Evolutionary conservation across 2,888 invertebrate genomes (phyloP).

Genomic region (Watsonalla binaria): DNA sequence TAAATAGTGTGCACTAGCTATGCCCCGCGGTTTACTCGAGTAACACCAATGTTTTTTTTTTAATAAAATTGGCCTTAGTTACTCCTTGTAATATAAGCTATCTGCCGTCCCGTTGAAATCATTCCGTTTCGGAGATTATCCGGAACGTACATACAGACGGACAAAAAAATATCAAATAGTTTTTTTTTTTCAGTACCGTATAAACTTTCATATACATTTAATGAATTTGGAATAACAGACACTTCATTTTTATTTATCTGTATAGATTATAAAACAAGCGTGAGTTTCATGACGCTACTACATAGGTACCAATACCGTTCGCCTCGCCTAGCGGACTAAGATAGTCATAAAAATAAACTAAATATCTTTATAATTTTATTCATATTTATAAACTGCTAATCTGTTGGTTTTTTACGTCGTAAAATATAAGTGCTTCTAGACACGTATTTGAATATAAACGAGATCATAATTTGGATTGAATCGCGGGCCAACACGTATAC

Average conservation of each 20-base stretch:
- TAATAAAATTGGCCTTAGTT: no score
- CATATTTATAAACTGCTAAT: conserved; percentile 28
- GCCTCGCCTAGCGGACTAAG: not conserved
- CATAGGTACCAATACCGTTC: not conserved
- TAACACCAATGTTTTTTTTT: no score
- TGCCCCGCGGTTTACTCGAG: no score
- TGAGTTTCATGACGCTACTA: not conserved
- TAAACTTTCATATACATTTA: no score
- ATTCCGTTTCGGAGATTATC: no score
- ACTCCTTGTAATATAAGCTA: no score
- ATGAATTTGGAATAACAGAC: no score
- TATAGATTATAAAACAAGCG: not conserved
- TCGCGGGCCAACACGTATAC: conserved; percentile 19
- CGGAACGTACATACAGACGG: no score
- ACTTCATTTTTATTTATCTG: no score
- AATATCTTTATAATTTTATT: conserved; percentile 15
- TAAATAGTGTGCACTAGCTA: not conserved
- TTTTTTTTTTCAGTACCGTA: no score
- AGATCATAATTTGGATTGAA: conserved; percentile 32
- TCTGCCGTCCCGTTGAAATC: no score
- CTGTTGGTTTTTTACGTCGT: conserved; percentile 28
- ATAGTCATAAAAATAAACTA: conserved; percentile 2
- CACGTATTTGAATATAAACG: conserved; percentile 32
- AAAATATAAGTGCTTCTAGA: conserved; percentile 23
- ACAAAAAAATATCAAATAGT: no score